Base-by-base conservation (phyloP, 2,888 invertebrate genomes). In the Apocheima hispidaria region DNA sequence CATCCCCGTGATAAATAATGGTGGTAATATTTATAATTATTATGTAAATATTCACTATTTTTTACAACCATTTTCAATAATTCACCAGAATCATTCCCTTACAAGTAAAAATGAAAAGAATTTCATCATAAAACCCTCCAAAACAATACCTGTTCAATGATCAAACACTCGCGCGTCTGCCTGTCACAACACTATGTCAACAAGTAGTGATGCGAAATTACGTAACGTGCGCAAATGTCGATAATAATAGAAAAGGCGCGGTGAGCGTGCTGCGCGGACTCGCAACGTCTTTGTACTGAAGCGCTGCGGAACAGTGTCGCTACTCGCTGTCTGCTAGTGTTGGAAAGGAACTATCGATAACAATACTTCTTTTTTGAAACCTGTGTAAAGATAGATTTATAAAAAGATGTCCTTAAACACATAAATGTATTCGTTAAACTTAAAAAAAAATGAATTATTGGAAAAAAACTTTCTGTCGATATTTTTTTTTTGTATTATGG, bases 131-230 rank as follows among this genome's bases (percentile, higher is more conserved):
- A 38, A 35, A 41, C 23, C 9, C 12, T 0, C 3, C 7, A 20
- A 51, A 50, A 59, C 52, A 20, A 33, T 53, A 60, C 60, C 60
- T 54, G 60, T 35, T 28, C 20, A 33, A 48, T 49, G 49, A 20
- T 40, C 14, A 53, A 60, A 49, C 46, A 33, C 38, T 23, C 50
- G 55, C 54, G 60, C 55, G 20, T 58, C 51, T 46, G 35, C 18
- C 35, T 49, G 41, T 49, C 54, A 61, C 55, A 52, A 35, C 56
- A 61, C 60, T 51, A 49, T 43, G 54, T 44, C 49, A 55, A 55
- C 55, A 51, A 61, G 14, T 61, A 61, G 61, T 26, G 61, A 61
- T 56, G 61, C 10, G 61, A 55, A 60, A 41, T 60, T 44, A 61
- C 46, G 46, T 46, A 41, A 56, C 55, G 21, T 35, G 14, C 33